Evolutionary conservation across 2,797 vertebrate genomes (phyloP).

Genomic region (Pteropus rufus): DNA sequence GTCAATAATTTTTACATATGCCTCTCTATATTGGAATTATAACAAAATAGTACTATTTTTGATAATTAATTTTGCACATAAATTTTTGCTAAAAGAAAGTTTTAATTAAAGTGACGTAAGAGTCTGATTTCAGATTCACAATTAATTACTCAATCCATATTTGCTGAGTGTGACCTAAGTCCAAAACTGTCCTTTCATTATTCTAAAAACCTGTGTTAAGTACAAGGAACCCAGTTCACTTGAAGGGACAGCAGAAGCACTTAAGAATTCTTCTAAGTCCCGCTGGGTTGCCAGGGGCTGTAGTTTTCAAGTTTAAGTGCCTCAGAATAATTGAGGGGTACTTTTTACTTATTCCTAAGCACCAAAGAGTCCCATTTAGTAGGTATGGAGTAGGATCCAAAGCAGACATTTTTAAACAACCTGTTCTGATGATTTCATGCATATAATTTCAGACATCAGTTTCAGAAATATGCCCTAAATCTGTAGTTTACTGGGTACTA

Average conservation of each 20-base stretch:
- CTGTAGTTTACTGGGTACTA: background rate
- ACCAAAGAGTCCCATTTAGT: background rate
- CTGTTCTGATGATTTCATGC: background rate
- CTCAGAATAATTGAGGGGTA: background rate
- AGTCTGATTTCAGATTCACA: background rate
- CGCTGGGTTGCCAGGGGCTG: background rate
- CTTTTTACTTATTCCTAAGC: background rate
- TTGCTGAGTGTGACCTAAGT: background rate
- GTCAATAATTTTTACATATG: background rate
- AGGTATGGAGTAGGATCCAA: background rate
- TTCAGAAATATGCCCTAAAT: background rate
- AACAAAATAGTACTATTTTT: background rate
- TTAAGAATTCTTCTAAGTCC: background rate
- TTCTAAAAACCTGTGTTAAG: background rate
- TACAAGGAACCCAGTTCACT: background rate
- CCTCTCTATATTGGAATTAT: background rate
- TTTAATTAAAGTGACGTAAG: background rate
- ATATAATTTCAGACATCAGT: background rate
- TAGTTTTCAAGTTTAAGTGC: background rate
- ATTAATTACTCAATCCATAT: background rate
- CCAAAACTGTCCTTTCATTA: background rate
- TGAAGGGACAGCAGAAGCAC: background rate
- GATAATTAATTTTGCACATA: background rate
- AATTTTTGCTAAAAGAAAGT: background rate
- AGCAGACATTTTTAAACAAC: background rate